Percentiles rank a stretch among this genome's conserved stretches.
Evolutionary conservation across 1,140 invertebrate species (phyloP).

Genomic region (Centruroides vittatus): DNA sequence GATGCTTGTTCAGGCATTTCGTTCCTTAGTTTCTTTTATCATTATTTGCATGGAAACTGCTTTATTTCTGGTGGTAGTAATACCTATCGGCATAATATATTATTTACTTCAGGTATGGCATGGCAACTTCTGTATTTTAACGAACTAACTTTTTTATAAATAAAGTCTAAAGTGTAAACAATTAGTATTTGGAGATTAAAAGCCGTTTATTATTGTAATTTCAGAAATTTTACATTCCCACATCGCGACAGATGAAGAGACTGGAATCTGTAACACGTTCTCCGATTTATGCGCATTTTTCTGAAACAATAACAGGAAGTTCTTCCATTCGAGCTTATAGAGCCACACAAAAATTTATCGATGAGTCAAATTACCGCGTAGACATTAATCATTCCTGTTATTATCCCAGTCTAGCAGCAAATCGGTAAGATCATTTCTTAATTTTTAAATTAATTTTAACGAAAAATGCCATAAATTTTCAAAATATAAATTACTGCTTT

Average conservation of each 20-base stretch:
- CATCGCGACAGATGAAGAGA: slow-evolving; percentile 86
- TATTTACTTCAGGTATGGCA: slow-evolving; percentile 57
- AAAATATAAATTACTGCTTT: background rate
- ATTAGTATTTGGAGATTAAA: background rate
- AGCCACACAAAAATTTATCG: slow-evolving; percentile 22
- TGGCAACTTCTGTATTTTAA: too few relatives aligned
- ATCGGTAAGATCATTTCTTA: slow-evolving; percentile 12
- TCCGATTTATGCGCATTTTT: slow-evolving; percentile 96
- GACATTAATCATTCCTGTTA: slow-evolving; percentile 55
- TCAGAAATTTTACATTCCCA: slow-evolving; percentile 84
- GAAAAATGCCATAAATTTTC: background rate
- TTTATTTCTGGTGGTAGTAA: slow-evolving; percentile 60
- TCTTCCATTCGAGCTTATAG: slow-evolving; percentile 35
- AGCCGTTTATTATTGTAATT: slow-evolving; percentile 6
- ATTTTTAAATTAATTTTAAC: background rate
- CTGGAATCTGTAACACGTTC: slow-evolving; percentile 92
- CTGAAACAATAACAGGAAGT: slow-evolving; percentile 67
- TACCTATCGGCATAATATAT: slow-evolving; percentile 74
- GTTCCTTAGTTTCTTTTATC: slow-evolving; percentile 77
- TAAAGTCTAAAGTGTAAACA: too few relatives aligned
- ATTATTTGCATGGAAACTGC: slow-evolving; percentile 46
- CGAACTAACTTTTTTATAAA: too few relatives aligned
- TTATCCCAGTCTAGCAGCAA: slow-evolving; percentile 24
- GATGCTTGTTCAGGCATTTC: slow-evolving; percentile 31
- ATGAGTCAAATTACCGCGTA: slow-evolving; percentile 32